A percentile compares a stretch with the other conserved stretches of the same genome.
Evolutionary conservation across 2,797 vertebrate species (phyloP).

Genomic region (Poecilia picta): DNA sequence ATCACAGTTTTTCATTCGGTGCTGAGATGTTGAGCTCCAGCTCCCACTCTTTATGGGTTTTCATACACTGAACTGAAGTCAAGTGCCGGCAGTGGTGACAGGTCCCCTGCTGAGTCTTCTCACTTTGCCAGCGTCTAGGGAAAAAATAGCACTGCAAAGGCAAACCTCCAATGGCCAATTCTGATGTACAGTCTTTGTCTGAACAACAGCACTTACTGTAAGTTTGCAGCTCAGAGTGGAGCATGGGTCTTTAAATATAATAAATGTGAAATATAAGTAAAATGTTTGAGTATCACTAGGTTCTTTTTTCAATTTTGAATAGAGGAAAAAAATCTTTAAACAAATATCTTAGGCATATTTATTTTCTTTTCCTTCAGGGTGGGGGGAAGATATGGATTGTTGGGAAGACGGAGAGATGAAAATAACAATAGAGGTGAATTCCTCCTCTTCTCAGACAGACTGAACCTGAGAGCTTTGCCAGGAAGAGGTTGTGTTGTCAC

Average conservation of each 20-base stretch:
- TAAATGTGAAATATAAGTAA: background rate
- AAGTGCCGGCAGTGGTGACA: constrained; percentile 8
- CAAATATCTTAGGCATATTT: background rate
- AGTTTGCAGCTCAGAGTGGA: background rate
- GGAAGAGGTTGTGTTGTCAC: constrained; percentile 2
- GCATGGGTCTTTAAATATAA: background rate
- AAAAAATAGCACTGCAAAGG: background rate
- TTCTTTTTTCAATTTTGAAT: background rate
- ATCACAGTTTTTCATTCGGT: background rate
- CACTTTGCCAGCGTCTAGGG: background rate
- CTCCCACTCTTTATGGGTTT: background rate
- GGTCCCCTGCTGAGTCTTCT: constrained; percentile 5
- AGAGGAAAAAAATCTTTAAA: background rate
- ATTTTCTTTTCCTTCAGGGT: background rate
- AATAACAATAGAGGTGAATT: background rate
- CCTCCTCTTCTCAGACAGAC: background rate
- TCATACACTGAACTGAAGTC: constrained; percentile 9
- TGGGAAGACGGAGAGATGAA: background rate
- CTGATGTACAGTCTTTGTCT: background rate
- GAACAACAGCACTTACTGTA: constrained; percentile 2
- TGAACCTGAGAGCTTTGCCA: background rate
- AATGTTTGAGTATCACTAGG: background rate
- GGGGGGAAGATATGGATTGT: background rate
- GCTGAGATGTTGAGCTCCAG: background rate
- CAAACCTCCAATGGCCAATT: background rate